phyloP scores from a whole-genome alignment of 2,888 invertebrate genomes.

The Cataglyphis livida region DNA sequence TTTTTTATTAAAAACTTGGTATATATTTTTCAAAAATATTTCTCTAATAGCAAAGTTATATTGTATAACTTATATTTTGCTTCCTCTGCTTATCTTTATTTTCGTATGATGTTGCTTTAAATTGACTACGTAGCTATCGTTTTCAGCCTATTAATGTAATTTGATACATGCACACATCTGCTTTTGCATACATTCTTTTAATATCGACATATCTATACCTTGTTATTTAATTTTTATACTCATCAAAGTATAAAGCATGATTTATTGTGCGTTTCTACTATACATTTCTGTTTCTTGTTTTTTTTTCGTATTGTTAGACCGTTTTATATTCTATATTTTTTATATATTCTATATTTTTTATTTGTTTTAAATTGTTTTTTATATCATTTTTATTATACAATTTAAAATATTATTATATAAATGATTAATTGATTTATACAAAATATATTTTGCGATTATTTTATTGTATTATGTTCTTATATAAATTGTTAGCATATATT shows the following conservation, averaged over 20 bases:
- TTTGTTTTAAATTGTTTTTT: background rate
- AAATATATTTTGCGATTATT: background rate
- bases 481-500: background rate
- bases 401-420: background rate
- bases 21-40: background rate
- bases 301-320: background rate
- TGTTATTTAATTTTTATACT: slow-evolving; percentile 25
- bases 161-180: slow-evolving; percentile 15
- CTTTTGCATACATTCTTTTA: slow-evolving; percentile 29
- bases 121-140: slow-evolving; percentile 10
- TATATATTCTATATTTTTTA: background rate
- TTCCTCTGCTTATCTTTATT: slow-evolving; percentile 16
- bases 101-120: background rate
- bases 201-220: slow-evolving; percentile 2
- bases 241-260: background rate
- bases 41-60: background rate
- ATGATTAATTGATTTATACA: background rate
- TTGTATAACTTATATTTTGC: background rate
- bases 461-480: background rate
- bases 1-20: background rate
- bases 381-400: background rate
- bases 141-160: slow-evolving; percentile 30
- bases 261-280: slow-evolving; percentile 4
- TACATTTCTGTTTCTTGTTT: background rate
- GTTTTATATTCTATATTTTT: background rate